Percentiles rank a stretch among this genome's conserved stretches.
Conservation (phyloP, 1,140 invertebrate species). For the Procambarus virginalis region DNA sequence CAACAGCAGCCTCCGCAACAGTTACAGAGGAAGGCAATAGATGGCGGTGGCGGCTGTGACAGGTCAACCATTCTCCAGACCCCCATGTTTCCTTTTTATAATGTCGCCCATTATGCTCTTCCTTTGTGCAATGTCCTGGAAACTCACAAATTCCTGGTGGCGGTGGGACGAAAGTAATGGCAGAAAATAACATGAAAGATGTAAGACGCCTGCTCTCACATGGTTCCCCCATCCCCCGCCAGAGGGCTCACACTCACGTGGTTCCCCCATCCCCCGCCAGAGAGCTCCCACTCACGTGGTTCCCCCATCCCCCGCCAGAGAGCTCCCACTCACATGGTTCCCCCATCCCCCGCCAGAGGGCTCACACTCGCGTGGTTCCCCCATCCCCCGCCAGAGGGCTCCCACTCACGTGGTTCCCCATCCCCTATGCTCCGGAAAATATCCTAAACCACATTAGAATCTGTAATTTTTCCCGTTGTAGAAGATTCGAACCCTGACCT, state of each 20-base stretch:
- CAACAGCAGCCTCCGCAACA: too few relatives aligned
- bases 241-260: neutral
- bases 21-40: neutral
- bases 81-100: neutral
- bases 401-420: too few relatives aligned
- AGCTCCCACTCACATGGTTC: too few relatives aligned
- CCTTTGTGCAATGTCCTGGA: constrained; percentile 5
- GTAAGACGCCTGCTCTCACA: neutral
- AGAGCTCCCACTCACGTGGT: neutral
- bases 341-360: too few relatives aligned
- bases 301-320: neutral
- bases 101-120: constrained; percentile 1
- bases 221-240: neutral
- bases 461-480: too few relatives aligned
- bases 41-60: neutral
- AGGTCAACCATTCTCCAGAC: neutral
- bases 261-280: neutral
- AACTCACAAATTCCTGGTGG: neutral
- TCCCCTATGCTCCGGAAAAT: too few relatives aligned
- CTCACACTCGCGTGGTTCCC: too few relatives aligned
- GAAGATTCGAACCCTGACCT: too few relatives aligned
- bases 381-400: too few relatives aligned
- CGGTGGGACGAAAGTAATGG: neutral
- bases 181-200: neutral
- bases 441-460: too few relatives aligned